phyloP scores from a whole-genome alignment of 1,140 invertebrate genomes.

The Macrocentrus cingulum region DNA sequence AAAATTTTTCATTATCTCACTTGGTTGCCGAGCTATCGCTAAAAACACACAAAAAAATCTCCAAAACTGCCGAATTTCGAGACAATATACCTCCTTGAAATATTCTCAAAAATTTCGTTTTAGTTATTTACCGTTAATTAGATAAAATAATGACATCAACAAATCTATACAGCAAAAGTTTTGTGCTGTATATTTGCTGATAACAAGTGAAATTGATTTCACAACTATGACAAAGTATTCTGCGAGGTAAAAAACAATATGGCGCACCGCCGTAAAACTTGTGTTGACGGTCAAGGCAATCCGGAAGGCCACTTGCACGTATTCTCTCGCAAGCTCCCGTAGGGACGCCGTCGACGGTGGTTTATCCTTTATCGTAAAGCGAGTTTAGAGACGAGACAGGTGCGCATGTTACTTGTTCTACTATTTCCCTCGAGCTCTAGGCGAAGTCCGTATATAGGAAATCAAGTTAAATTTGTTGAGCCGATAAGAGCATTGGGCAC shows the following conservation, averaged over 20 bases:
- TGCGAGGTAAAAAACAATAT: background rate
- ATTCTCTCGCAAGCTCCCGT: constrained; percentile 3
- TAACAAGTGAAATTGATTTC: no score
- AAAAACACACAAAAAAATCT: no score
- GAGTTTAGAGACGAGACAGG: constrained; percentile 42
- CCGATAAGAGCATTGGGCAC: constrained; percentile 40
- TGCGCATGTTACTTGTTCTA: constrained; percentile 30
- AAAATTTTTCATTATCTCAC: no score
- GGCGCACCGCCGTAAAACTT: background rate
- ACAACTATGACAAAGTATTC: no score
- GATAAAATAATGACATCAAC: no score
- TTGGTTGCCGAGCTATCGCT: no score
- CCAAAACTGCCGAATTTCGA: no score
- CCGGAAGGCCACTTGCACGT: constrained; percentile 30
- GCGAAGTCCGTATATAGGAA: constrained; percentile 48
- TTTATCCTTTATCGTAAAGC: constrained; percentile 51
- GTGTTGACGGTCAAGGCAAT: constrained; percentile 38
- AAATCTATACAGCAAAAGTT: no score
- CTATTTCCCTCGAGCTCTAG: constrained; percentile 46
- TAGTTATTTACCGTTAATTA: no score
- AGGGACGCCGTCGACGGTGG: constrained; percentile 26
- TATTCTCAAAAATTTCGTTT: no score
- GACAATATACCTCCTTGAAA: no score
- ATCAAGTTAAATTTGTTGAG: constrained; percentile 53
- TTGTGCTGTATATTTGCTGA: no score